A percentile compares a stretch with the other conserved stretches of the same genome.
Evolutionary conservation across 1,140 invertebrate genomes (phyloP).

Genomic region (Mesaphorura yosii): DNA sequence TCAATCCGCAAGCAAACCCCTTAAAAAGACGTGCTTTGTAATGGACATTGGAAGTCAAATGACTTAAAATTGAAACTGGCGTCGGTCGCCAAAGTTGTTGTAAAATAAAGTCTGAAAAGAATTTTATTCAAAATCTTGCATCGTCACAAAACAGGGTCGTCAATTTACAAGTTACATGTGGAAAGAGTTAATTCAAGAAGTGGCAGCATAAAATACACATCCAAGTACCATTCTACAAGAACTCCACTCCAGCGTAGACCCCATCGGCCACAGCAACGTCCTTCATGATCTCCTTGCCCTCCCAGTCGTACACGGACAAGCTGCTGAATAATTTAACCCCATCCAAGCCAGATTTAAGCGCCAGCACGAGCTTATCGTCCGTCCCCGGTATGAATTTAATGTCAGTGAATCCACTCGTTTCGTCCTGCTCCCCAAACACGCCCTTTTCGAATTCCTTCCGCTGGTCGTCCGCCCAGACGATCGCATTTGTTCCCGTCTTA

Average conservation of each 20-base stretch:
- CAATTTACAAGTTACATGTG: too few species aligned
- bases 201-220: not conserved
- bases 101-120: too few species aligned
- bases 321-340: conserved; percentile 74
- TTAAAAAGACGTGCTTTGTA: too few species aligned
- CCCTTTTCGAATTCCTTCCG: conserved; percentile 57
- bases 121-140: too few species aligned
- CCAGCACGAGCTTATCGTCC: conserved; percentile 75
- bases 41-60: too few species aligned
- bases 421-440: conserved; percentile 49
- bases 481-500: conserved; percentile 75
- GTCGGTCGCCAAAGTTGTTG: too few species aligned
- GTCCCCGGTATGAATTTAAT: conserved; percentile 93
- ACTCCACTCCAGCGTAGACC: conserved; percentile 97
- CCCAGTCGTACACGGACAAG: conserved; percentile 71
- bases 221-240: conserved; percentile 54
- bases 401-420: conserved; percentile 85
- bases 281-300: conserved; percentile 67
- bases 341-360: conserved; percentile 82
- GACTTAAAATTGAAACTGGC: too few species aligned
- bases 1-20: too few species aligned
- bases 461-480: conserved; percentile 68
- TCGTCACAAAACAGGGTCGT: too few species aligned
- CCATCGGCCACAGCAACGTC: conserved; percentile 69
- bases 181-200: not conserved